Conservation (phyloP, 2,113 vertebrate species). For the Chamaetylas fuelleborni region DNA sequence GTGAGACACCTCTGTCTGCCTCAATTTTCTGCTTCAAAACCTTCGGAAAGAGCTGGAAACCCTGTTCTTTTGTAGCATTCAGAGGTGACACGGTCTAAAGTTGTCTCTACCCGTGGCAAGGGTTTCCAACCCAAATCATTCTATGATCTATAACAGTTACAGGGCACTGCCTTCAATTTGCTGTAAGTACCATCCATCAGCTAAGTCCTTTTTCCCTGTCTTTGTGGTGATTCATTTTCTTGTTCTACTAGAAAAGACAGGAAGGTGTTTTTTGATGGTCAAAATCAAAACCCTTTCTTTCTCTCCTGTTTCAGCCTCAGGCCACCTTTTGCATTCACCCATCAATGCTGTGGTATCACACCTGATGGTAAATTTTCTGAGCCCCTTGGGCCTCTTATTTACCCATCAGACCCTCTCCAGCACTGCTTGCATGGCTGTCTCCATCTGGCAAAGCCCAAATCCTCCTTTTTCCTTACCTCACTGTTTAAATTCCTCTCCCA, state of each 20-base stretch:
- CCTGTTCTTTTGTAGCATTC: fast-evolving
- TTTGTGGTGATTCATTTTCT: not conserved
- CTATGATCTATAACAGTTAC: not conserved
- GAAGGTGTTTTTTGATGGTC: not conserved
- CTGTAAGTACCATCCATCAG: not conserved
- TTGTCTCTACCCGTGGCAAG: not conserved
- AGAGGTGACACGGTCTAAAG: not conserved
- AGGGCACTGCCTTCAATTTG: not conserved
- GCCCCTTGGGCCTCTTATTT: not conserved
- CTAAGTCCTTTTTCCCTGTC: not conserved
- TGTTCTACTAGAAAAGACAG: not conserved
- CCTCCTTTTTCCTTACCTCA: not conserved
- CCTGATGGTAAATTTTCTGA: not conserved
- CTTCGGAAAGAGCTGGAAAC: not conserved
- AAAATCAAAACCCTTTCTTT: not conserved
- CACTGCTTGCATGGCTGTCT: fast-evolving
- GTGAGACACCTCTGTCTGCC: not conserved
- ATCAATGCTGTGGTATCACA: not conserved
- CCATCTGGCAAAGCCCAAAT: constrained; percentile 15
- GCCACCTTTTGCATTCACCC: not conserved
- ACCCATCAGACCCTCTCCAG: not conserved
- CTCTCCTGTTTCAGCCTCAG: not conserved
- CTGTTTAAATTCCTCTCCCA: constrained; percentile 34
- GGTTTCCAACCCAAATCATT: not conserved
- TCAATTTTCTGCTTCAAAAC: not conserved